Conservation (phyloP, 2,888 invertebrate species). For the Rhingia campestris region DNA sequence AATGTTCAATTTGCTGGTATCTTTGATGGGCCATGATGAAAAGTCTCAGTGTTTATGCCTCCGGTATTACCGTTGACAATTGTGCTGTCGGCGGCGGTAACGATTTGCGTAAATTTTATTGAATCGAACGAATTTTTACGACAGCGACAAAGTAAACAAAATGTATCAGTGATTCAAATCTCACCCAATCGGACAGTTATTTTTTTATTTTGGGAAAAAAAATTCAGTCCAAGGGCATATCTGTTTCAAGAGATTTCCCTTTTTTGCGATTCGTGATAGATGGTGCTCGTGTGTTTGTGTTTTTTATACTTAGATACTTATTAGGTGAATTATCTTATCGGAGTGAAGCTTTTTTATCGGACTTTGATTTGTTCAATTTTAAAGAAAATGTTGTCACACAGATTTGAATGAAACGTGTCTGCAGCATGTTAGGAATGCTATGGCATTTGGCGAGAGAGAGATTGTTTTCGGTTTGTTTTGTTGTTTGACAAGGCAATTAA, state of each 20-base stretch:
- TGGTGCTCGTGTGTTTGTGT: slow-evolving; percentile 42
- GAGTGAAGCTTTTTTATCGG: slow-evolving; percentile 57
- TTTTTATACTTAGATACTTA: slow-evolving; percentile 41
- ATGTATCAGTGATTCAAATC: slow-evolving; percentile 21
- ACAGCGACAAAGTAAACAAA: neutral
- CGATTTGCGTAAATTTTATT: slow-evolving; percentile 8
- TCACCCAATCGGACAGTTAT: slow-evolving; percentile 17
- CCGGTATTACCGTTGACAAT: neutral
- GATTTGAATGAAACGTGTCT: slow-evolving; percentile 36
- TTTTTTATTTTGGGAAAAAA: neutral
- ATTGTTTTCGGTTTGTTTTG: neutral
- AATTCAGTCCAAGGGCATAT: slow-evolving; percentile 3
- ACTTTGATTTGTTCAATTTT: slow-evolving; percentile 54
- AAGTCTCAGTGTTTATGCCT: neutral
- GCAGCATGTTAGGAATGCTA: too few relatives aligned
- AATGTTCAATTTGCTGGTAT: neutral
- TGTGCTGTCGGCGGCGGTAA: neutral
- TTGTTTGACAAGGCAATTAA: too few relatives aligned
- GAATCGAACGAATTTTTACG: neutral
- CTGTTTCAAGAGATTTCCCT: neutral
- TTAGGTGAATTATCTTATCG: slow-evolving; percentile 64
- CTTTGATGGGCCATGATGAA: slow-evolving; percentile 13
- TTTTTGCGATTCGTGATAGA: slow-evolving; percentile 5
- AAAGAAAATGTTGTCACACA: neutral
- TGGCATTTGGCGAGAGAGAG: too few relatives aligned